These are phyloP conservation scores for Spilosoma lubricipeda DNA, from an alignment of 2,888 invertebrate genomes.

Conservation along the genomic window DNA sequence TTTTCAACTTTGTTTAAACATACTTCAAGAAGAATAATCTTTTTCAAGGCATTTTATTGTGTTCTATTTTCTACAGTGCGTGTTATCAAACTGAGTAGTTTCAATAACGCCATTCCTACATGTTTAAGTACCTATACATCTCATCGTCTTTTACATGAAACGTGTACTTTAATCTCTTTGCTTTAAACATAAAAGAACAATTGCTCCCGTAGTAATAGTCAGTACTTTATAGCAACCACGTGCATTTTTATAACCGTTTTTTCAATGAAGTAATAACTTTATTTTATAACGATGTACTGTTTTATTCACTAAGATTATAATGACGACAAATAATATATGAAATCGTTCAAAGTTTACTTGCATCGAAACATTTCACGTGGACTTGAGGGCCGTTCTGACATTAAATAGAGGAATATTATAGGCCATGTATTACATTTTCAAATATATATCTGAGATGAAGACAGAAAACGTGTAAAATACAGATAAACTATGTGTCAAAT, in stretches of 20 bases:
- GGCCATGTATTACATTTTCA: not conserved
- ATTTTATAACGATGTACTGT: not conserved
- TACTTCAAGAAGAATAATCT: not conserved
- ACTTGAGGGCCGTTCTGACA: not conserved
- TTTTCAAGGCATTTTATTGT: not conserved
- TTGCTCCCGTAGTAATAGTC: not conserved
- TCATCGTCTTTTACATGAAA: conserved; percentile 12
- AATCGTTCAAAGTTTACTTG: not conserved
- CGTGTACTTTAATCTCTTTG: conserved; percentile 12
- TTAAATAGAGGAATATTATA: not conserved
- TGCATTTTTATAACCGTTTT: conserved; percentile 11
- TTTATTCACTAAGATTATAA: not conserved
- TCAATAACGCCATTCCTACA: conserved; percentile 5
- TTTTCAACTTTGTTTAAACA: not conserved
- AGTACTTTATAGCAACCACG: not conserved
- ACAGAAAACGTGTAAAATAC: not conserved
- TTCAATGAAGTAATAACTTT: conserved; percentile 3
- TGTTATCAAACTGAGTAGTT: not conserved
- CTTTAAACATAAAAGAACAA: conserved; percentile 21
- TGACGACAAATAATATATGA: not conserved
- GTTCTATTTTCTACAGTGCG: not conserved
- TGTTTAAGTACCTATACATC: conserved; percentile 8
- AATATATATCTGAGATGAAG: not conserved
- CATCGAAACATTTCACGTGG: not conserved
- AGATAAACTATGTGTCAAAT: not conserved